phyloP scores from a whole-genome alignment of 2,888 invertebrate species.

The Volucella bombylans region DNA sequence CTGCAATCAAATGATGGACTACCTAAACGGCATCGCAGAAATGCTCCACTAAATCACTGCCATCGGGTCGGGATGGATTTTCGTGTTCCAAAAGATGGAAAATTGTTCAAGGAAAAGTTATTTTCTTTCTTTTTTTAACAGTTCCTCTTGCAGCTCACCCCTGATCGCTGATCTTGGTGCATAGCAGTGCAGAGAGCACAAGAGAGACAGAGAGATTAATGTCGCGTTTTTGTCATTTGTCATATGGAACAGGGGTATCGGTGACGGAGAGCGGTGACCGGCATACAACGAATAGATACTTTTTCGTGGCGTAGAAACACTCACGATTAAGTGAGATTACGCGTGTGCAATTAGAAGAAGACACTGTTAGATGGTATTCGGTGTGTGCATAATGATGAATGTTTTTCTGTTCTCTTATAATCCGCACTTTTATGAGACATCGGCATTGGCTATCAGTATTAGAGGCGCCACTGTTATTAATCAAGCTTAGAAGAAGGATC shows the following conservation, averaged over 20 bases:
- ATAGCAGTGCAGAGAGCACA: slow-evolving; percentile 33
- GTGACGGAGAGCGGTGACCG: not conserved
- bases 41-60: slow-evolving; percentile 73
- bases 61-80: slow-evolving; percentile 50
- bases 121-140: slow-evolving; percentile 17
- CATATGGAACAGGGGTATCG: not conserved
- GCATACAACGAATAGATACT: not conserved
- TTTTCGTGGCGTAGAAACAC: slow-evolving; percentile 43
- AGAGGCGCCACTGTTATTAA: slow-evolving; percentile 66
- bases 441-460: slow-evolving; percentile 29
- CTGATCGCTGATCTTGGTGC: slow-evolving; percentile 19
- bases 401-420: slow-evolving; percentile 48
- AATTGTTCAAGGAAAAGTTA: slow-evolving; percentile 50
- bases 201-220: slow-evolving; percentile 50
- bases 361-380: slow-evolving; percentile 62
- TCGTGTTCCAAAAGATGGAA: slow-evolving; percentile 50
- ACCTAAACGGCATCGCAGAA: slow-evolving; percentile 72
- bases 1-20: slow-evolving; percentile 73
- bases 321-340: slow-evolving; percentile 69
- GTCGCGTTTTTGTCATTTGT: slow-evolving; percentile 49
- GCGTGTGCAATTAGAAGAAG: slow-evolving; percentile 69
- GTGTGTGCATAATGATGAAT: slow-evolving; percentile 49
- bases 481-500: slow-evolving; percentile 50
- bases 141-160: slow-evolving; percentile 31
- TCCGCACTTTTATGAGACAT: slow-evolving; percentile 64